Evolutionary conservation across 2,888 invertebrate genomes (phyloP), one percentile per base, ranked within the genome.

Genomic region (Glyphotaelius pellucidus): DNA sequence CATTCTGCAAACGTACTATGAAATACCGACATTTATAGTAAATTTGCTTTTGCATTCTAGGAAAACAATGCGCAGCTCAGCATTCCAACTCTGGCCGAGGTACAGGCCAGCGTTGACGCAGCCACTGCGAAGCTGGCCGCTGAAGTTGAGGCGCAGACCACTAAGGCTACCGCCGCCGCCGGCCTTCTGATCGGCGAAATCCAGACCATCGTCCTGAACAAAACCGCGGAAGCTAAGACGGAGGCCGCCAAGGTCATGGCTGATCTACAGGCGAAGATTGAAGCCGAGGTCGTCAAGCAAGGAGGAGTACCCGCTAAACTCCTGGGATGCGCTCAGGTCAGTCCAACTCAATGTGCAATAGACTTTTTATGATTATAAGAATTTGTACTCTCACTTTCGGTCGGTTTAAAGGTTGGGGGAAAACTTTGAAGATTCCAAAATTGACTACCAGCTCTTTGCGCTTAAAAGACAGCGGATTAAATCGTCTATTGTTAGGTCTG

Each of bases 1-100:
- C 12, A 42, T 42, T 12, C 42, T 42, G 1, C 7, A 12, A 42
- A 42, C 12, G 14, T 12, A 14, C 3, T 81, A 81, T 42, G 42
- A 42, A 42, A 47, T 15, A 15, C 15, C 47, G 38, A 38, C 35
- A 47, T 2, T 9, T 14, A 31, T 5, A 30, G 14, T 81, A 0
- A 81, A 9, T 81, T 32, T 81, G 30, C 31, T 14, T 25, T 38
- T 84, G 11, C 1, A 25, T 84, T 84, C 12, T 38, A 84, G 84
- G 84, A 67, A 67, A 67, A 32, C 84, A 38, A 52, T 87, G 31
- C 25, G 12, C 87, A 52, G 30, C 87, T 52, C 19, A 52, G 87
- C 30, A 47, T 87, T 31, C 87, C 87, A 31, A 87, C 87, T 15
- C 52, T 87, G 30, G 14, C 30, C 7, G 87, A 87, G 47, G 52